Conservation (phyloP, 1,140 invertebrate species). For the Tetramorium simillimum region DNA sequence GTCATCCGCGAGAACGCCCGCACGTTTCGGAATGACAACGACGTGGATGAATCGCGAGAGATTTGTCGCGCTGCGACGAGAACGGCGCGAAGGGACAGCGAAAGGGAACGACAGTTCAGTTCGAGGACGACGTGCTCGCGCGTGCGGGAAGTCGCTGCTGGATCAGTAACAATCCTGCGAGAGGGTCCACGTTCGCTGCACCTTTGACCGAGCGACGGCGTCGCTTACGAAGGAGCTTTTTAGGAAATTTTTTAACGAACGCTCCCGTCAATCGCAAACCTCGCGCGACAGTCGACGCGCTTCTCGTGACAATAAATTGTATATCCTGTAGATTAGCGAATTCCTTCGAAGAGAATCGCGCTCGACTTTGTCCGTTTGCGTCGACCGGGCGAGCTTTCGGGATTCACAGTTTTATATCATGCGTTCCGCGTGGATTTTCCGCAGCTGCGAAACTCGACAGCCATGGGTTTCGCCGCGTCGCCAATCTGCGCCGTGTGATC, state of each 20-base stretch:
- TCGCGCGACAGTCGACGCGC: neutral
- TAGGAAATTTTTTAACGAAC: constrained; percentile 30
- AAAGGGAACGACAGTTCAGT: neutral
- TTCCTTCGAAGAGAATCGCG: neutral
- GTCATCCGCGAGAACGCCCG: constrained; percentile 37
- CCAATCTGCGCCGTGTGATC: neutral
- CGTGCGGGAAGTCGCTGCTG: constrained; percentile 55
- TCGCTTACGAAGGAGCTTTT: constrained; percentile 7
- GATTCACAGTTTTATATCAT: neutral
- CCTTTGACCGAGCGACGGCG: neutral
- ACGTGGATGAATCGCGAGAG: constrained; percentile 1
- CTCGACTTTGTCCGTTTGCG: constrained; percentile 6
- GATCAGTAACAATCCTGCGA: constrained; percentile 46
- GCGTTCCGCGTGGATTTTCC: neutral
- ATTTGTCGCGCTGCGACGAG: neutral
- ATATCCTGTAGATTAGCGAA: neutral
- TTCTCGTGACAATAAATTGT: constrained; percentile 63
- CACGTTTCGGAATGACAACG: neutral
- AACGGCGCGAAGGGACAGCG: neutral
- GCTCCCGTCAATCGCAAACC: neutral
- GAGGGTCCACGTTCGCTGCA: neutral
- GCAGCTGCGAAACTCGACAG: constrained; percentile 71
- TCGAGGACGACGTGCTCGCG: neutral
- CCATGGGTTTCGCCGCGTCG: constrained; percentile 73
- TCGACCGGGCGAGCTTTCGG: neutral